Evolutionary conservation across 2,888 invertebrate species (phyloP), one percentile per base, ranked within the genome.

Genomic region (Melanostoma mellinum): DNA sequence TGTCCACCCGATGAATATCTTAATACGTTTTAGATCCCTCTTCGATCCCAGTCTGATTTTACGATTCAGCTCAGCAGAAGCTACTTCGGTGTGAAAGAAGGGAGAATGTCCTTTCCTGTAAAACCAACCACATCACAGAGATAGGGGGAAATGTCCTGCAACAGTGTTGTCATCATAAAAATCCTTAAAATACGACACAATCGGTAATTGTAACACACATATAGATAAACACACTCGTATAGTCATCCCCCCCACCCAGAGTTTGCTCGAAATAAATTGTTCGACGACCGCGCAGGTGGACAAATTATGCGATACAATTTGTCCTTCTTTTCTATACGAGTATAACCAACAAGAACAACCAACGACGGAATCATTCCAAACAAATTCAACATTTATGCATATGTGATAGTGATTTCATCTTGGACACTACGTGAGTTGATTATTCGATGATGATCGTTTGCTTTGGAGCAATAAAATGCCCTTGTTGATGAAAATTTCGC

Each of bases 401-500:
- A 88, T 86, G 87, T 87, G 89, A 89, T 88, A 89, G 88, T 89
- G 89, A 89, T 89, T 89, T 89, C 87, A 88, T 88, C 88, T 89
- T 86, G 88, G 88, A 88, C 87, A 88, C 88, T 87, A 86, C 85
- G 84, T 84, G 84, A 84, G 79, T 75, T 84, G 84, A 79, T 84
- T 84, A 84, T 84, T 71, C 74, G 79, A 84, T 78, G 73, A 74
- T 48, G 82, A 72, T 63, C 63, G 48, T 63, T 63, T 50, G 48
- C 48, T 67, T 67, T 52, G 67, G 42, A 42, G 61, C 67, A 71
- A 67, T 84, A 84, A 85, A 85, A 80, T 80, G 40, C 72, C 74
- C 80, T 75, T 80, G 80, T 85, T 85, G 79, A 85, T 85, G 80
- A 72, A 80, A 80, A 75, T 76, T 85, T 80, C 80, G 71, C 61